Conservation (phyloP, 2,888 invertebrate genomes). For the Euproctis similis region DNA sequence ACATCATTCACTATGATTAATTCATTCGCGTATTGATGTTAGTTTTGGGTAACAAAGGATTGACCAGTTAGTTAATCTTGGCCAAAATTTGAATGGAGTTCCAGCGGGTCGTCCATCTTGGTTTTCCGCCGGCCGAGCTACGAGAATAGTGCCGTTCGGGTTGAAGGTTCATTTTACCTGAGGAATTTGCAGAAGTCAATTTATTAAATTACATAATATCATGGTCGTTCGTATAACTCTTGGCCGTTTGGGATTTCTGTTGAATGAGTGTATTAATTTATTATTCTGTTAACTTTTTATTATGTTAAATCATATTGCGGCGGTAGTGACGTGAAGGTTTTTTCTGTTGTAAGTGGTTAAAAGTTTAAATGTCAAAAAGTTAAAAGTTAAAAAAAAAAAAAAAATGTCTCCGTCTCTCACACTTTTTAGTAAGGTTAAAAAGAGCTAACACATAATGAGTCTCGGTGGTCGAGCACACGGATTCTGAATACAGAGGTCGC, state of each 20-base stretch:
- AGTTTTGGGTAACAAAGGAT: conserved; percentile 13
- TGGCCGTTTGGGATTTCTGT: neutral
- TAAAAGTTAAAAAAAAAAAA: too few relatives aligned
- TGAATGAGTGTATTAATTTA: too few relatives aligned
- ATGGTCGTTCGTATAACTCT: conserved; percentile 1
- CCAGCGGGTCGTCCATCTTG: conserved; percentile 7
- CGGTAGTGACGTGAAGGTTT: too few relatives aligned
- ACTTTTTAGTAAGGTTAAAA: too few relatives aligned
- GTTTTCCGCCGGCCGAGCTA: conserved; percentile 10
- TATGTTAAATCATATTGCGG: too few relatives aligned
- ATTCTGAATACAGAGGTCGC: too few relatives aligned
- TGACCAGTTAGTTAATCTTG: conserved; percentile 30
- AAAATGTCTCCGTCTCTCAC: too few relatives aligned
- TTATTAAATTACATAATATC: conserved; percentile 5
- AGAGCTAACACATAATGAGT: too few relatives aligned
- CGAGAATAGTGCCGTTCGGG: conserved; percentile 5
- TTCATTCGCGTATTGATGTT: conserved; percentile 27
- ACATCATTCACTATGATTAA: conserved; percentile 36
- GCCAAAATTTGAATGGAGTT: conserved; percentile 22
- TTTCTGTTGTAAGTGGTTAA: too few relatives aligned
- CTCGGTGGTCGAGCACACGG: too few relatives aligned
- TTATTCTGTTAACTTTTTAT: too few relatives aligned
- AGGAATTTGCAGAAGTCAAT: conserved; percentile 5
- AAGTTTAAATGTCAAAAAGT: too few relatives aligned
- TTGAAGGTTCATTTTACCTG: conserved; percentile 10